Percentiles rank a stretch among this genome's conserved stretches.
phyloP scores from a whole-genome alignment of 2,888 invertebrate species.

The Trilocha varians region DNA sequence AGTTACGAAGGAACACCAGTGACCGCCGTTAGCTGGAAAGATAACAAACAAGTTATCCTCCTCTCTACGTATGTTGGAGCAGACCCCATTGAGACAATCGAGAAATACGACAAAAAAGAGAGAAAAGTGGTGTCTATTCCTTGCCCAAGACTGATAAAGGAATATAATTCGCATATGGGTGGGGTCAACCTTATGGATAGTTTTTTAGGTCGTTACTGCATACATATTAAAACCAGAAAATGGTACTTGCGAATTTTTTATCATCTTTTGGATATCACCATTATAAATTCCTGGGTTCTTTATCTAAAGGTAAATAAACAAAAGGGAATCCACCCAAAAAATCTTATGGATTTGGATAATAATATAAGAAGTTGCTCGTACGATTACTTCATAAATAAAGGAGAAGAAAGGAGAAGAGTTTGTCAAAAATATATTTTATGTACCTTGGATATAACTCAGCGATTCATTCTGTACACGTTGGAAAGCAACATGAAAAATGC shows the following conservation, averaged over 20 bases:
- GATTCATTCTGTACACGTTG: background rate
- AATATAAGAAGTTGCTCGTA: background rate
- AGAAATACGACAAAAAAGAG: conserved; percentile 24
- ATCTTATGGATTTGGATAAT: conserved; percentile 26
- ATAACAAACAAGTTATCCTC: conserved; percentile 20
- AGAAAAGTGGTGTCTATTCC: conserved; percentile 23
- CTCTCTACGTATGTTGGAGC: conserved; percentile 20
- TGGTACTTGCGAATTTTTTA: conserved; percentile 25
- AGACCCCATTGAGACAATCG: conserved; percentile 9
- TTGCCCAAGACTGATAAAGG: conserved; percentile 23
- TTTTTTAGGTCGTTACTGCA: conserved; percentile 25
- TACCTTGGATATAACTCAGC: background rate
- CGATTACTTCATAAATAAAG: background rate
- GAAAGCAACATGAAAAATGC: too few species aligned
- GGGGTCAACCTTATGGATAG: conserved; percentile 24
- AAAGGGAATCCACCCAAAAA: conserved; percentile 22
- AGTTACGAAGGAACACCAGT: conserved; percentile 8
- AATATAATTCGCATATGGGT: conserved; percentile 22
- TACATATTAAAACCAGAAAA: conserved; percentile 25
- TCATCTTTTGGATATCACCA: conserved; percentile 26
- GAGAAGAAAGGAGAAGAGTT: background rate
- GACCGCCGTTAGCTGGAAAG: conserved; percentile 13
- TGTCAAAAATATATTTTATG: background rate
- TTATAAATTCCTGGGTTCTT: conserved; percentile 30
- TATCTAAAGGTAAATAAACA: conserved; percentile 25